Base-by-base conservation (phyloP, 2,797 vertebrate genomes). In the Centropyge bicolor region DNA sequence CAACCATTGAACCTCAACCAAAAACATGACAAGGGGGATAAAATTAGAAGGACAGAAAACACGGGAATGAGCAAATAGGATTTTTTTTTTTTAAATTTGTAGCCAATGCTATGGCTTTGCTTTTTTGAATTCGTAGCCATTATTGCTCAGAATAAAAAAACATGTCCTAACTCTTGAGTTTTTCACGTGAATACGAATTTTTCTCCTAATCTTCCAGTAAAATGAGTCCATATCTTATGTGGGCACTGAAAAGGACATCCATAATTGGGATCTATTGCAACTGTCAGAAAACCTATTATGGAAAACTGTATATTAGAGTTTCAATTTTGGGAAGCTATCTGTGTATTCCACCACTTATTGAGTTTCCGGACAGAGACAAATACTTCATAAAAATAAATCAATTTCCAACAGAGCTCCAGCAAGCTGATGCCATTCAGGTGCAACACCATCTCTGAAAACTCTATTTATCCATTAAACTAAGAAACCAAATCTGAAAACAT, bases 321-420 rank as follows among this genome's bases (percentile, higher is more conserved):
- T 22, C 36, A 17, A 22, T 16, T 24, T 20, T 20, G 40, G 13
- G 7, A 59, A 35, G 5, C 40, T 24, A 5, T 56, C 13, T 31
- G 22, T 67, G 45, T 61, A 31, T 68, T 49, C 14, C 48, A 69
- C 20, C 40, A 8, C 17, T 45, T 68, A 46, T 46, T 51, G 52
- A 78, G 40, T 71, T 76, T 76, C 19, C 27, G 57, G 72, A 61
- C n/a, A 68, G 43, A 70, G 60, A 78, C 40, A 63, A 72, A 74
- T 55, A 14, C 38, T n/a, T 24, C 24, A 45, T 66, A 56, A 68
- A 72, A 51, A 76, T 63, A 75, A 82, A 80, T 78, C 46, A 17
- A 65, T 76, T 52, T 63, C 51, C n/a, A 38, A 20, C 51, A 55
- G 45, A 59, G 6, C 56, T 24, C 35, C 52, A 40, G 35, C 17